These are phyloP conservation scores for Anas platyrhynchos DNA, from an alignment of 2,113 vertebrate genomes.

Conservation along the genomic window DNA sequence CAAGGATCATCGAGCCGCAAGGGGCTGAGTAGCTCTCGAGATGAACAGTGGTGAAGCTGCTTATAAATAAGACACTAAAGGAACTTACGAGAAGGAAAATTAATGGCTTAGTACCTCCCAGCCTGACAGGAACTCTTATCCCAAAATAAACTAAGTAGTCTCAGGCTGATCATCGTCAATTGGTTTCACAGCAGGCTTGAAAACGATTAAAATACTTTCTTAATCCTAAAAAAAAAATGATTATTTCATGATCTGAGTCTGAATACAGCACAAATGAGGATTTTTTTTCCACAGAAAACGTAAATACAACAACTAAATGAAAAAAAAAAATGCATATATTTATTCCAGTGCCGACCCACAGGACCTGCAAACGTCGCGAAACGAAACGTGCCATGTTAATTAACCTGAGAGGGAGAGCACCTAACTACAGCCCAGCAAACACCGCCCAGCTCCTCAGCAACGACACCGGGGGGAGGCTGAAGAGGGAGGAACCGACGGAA, in stretches of 20 bases:
- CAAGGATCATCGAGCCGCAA: neutral
- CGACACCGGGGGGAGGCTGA: neutral
- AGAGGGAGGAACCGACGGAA: fast-evolving
- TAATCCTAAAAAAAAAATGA: neutral
- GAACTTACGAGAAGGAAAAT: fast-evolving
- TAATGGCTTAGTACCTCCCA: neutral
- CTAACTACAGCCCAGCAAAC: fast-evolving
- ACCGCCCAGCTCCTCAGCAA: too few relatives aligned
- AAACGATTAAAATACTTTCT: neutral
- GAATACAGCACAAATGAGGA: neutral
- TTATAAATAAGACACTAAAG: too few relatives aligned
- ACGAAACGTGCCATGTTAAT: fast-evolving
- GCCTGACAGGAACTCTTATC: neutral
- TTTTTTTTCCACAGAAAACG: fast-evolving
- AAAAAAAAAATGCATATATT: neutral
- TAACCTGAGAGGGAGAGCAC: neutral
- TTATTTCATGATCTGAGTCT: neutral
- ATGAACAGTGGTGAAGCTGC: fast-evolving
- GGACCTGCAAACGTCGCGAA: neutral
- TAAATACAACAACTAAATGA: neutral
- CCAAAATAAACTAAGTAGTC: neutral
- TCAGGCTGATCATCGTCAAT: neutral
- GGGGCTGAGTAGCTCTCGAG: neutral
- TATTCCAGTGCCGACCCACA: neutral
- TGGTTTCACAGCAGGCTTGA: neutral